Base-by-base conservation (phyloP, 2,113 vertebrate species). In the Oryzias woworae region DNA sequence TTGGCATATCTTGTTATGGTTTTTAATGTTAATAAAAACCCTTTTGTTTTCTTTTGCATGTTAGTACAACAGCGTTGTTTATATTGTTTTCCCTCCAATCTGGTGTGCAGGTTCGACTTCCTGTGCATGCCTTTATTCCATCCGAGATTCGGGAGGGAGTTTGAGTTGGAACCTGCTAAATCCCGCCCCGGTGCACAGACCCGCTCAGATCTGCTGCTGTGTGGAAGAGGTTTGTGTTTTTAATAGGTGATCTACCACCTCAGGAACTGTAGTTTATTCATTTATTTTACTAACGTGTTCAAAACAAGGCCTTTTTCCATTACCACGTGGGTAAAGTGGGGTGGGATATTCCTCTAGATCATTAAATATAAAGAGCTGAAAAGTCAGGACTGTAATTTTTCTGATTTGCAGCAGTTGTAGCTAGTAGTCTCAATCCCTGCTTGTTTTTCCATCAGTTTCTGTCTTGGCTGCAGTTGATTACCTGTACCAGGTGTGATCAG, bases 41-140 rank as follows among this genome's bases (percentile, higher is more conserved):
- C 1, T 4, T 45, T 45, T 45, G 31, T 36, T 36, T 36, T 36
- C 1, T 10, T 36, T 36, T 36, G 36, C 3, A 2, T 36, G 10
- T 2, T 12, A 10, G 0, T 12, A 12, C 10, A 36, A 45, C 15
- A 2, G 4, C 41, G 5, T 51, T 50, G 14, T 44, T 14, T 17
- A 28, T 17, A 14, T 0, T 31, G 24, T 4, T 16, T 48, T 58
- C 45, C 36, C 67, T 1, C 59, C 10, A 20, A 49, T 47, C 6
- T n/a, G 41, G 13, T 46, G n/a, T 46, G 0, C 84, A 96, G 95
- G 77, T 97, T 97, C 81, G 95, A 97, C 86, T 97, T 97, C 87
- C 92, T 97, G 61, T 96, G 95, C 82, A 95, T 96, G 95, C 95
- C 95, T 20, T 85, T 97, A 57, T 96, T 95, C 85, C 95, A 97